Evolutionary conservation across 2,113 vertebrate genomes (phyloP), one percentile per base, ranked within the genome.

Genomic region (Hydrochoerus hydrochaeris): DNA sequence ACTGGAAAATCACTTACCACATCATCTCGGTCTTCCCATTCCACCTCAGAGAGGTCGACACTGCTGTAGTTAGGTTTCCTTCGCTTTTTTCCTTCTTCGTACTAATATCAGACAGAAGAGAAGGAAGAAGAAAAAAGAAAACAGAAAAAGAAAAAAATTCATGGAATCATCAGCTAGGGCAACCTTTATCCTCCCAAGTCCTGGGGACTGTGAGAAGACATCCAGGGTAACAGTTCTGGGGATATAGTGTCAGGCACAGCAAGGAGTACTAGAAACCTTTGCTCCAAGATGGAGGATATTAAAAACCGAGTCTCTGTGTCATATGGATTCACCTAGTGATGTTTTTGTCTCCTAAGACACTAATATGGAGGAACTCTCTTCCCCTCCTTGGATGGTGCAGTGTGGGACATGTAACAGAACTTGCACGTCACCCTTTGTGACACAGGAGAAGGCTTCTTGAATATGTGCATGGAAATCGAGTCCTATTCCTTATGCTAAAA

Each of bases 11-110:
- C 63, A 97, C 99, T 99, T 98, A 99, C 99, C 98, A 99, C 99
- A 94, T 99, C 99, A 30, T 99, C 99, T 85, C 99, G 99, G 98
- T 99, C 99, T 98, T 99, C 99, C 99, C 99, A 99, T 92, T 99
- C 99, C 1, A 99, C 99, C 97, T 99, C 99, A 0, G 99, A 99
- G 94, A 99, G 99, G 98, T 99, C 99, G 96, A 99, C 99, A 2
- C 99, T 99, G 62, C 99, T 99, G 96, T 99, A 99, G 98, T 99
- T 99, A 3, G 99, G 99, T 85, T 99, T 99, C 95, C 99, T 99
- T 94, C 99, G 98, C 98, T 99, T 99, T 96, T 99, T 99, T 1
- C 99, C 99, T 83, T 99, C 99, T 98, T 99, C 99, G 26, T 99
- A 99, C 99, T 99, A 97, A 90, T 96, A 96, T 22, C 38, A 92